Percentiles rank a stretch among this genome's conserved stretches.
These are phyloP conservation scores for Turritopsis dohrnii DNA, from an alignment of 30 jellyfish, hydroid and myxozoan genomes.

Conservation along the genomic window DNA sequence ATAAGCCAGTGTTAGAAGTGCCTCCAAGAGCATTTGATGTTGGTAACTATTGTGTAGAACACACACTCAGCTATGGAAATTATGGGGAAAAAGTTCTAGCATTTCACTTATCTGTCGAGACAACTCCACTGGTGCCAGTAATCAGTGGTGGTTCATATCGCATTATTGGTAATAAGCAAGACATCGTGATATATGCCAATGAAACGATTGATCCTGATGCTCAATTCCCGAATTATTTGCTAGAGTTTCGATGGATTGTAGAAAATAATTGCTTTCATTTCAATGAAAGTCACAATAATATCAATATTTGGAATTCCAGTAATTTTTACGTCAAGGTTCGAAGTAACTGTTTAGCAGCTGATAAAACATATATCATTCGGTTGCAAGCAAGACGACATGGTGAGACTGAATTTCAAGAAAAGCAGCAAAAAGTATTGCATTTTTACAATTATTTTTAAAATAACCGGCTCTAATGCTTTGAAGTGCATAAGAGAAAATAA, in stretches of 20 bases:
- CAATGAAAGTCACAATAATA: not conserved
- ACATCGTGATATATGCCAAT: slow-evolving; percentile 47
- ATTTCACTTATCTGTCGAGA: slow-evolving; percentile 30
- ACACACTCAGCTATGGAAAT: slow-evolving; percentile 53
- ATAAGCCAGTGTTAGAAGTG: slow-evolving; percentile 51
- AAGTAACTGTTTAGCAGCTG: slow-evolving; percentile 21
- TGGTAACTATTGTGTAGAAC: slow-evolving; percentile 60
- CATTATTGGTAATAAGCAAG: slow-evolving; percentile 45
- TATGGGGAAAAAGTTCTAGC: not conserved
- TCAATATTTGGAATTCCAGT: slow-evolving; percentile 15
- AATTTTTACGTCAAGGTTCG: not conserved
- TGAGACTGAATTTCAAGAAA: not conserved
- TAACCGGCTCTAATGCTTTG: not conserved
- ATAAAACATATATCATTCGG: not conserved
- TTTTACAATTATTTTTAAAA: too few relatives aligned
- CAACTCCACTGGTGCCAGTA: slow-evolving; percentile 60
- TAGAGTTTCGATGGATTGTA: not conserved
- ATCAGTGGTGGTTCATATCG: slow-evolving; percentile 65
- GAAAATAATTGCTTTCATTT: not conserved
- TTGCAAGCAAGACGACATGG: slow-evolving; percentile 20
- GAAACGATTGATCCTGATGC: slow-evolving; percentile 56
- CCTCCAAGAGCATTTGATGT: slow-evolving; percentile 61
- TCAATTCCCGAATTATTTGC: not conserved
- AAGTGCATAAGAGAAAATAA: not conserved
- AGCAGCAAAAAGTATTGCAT: not conserved